These are phyloP conservation scores for Sylvicola cinctus DNA, from an alignment of 2,888 invertebrate genomes.

Conservation along the genomic window DNA sequence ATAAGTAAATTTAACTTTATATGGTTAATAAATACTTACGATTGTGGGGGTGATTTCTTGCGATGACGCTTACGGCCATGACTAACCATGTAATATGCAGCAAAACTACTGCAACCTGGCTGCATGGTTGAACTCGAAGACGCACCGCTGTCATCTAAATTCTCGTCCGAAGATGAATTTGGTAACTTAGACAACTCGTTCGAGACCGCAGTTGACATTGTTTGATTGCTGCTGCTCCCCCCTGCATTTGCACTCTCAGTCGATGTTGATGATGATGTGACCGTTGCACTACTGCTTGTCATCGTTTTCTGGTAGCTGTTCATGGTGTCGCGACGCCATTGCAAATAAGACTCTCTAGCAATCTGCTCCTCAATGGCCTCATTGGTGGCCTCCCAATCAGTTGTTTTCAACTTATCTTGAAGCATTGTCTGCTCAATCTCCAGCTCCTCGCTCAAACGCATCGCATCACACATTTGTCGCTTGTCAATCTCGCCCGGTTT, in stretches of 20 bases:
- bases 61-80: conserved; percentile 1
- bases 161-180: conserved; percentile 1
- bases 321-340: conserved; percentile 43
- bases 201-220: background rate
- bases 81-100: background rate
- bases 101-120: background rate
- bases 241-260: background rate
- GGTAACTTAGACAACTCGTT: no score
- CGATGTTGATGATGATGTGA: conserved; percentile 7
- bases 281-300: conserved; percentile 6
- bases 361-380: conserved; percentile 79
- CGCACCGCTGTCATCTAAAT: conserved; percentile 1
- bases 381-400: conserved; percentile 82
- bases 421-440: conserved; percentile 78
- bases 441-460: conserved; percentile 53
- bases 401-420: conserved; percentile 70
- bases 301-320: background rate
- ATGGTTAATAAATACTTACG: no score
- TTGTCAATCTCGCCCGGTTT: conserved; percentile 45
- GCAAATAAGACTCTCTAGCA: conserved; percentile 64
- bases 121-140: background rate
- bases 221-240: background rate
- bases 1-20: no score
- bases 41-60: no score
- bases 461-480: conserved; percentile 44